Base-by-base conservation (phyloP, 2,888 invertebrate genomes). In the Xiphydria camelus region DNA sequence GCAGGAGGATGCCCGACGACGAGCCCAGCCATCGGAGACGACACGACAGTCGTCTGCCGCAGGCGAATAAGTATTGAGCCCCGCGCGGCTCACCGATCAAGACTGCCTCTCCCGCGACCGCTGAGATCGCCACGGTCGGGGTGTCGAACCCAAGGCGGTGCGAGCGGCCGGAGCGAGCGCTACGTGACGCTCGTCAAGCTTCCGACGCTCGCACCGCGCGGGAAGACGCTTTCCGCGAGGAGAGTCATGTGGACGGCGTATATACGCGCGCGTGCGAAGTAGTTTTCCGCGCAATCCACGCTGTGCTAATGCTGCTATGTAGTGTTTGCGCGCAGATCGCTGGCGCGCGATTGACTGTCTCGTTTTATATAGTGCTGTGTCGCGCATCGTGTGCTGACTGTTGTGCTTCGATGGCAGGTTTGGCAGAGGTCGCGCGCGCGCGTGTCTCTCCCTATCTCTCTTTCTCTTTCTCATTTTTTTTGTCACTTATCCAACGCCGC, bases 11-110 rank as follows among this genome's bases (percentile, higher is more conserved):
- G 52, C 62, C 64, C 50, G 63, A 62, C 52, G 57, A 62, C 47
- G 58, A 59, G 31, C 47, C 46, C 40, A 57, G 41, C 34, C 56
- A 62, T 32, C 66, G 67, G 45, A 72, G 70, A 63, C 67, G 71
- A 49, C 69, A 63, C 58, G 55, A 60, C 53, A 61, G 62, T 52
- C 67, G 65, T 56, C 60, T 61, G 26, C 56, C 62, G 51, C 66
- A 67, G 62, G 61, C 68, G 53, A 64, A 55, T 60, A 72, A 70
- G 57, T 71, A 71, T 69, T 75, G 72, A 73, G 65, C 62, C 59
- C n/a, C n/a, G 51, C 50, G 53, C 57, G 56, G 64, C 68, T 73
- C 71, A 63, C 66, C 60, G 68, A 66, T 68, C 64, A 73, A 74
- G 74, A 73, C 74, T 74, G 73, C 68, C 69, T 70, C 68, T 62